Percentiles rank a stretch among this genome's conserved stretches.
phyloP scores from a whole-genome alignment of 2,797 vertebrate species.

The Oceanodroma leucorhoa region DNA sequence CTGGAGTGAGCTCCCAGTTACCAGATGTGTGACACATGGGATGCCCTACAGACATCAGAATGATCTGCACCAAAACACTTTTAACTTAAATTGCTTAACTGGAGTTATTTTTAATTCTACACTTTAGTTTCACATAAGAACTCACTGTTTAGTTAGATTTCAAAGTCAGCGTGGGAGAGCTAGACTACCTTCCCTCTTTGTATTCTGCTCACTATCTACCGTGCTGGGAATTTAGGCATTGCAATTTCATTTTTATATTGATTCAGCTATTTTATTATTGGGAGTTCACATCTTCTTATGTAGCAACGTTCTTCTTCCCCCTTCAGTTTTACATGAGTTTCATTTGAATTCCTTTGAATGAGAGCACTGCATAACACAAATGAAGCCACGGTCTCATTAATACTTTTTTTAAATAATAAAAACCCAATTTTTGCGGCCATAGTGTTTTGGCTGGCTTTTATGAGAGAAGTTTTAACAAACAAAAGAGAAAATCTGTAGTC shows the following conservation, averaged over 20 bases:
- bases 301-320: neutral
- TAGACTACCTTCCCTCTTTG: neutral
- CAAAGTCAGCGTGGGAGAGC: rapidly evolving
- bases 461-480: neutral
- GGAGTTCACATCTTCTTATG: neutral
- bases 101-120: neutral
- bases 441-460: neutral
- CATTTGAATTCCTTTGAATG: neutral
- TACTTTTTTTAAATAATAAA: neutral
- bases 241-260: neutral
- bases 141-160: neutral
- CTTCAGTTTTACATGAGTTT: neutral
- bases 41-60: neutral
- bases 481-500: neutral
- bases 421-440: neutral
- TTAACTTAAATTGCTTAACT: neutral
- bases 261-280: neutral
- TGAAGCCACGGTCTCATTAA: rapidly evolving
- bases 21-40: rapidly evolving
- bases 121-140: neutral
- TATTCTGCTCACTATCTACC: neutral
- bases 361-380: neutral
- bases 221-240: neutral
- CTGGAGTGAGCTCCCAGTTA: neutral
- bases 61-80: neutral